phyloP scores from a whole-genome alignment of 2,797 vertebrate genomes.

The Rhabdophis nuchalis region DNA sequence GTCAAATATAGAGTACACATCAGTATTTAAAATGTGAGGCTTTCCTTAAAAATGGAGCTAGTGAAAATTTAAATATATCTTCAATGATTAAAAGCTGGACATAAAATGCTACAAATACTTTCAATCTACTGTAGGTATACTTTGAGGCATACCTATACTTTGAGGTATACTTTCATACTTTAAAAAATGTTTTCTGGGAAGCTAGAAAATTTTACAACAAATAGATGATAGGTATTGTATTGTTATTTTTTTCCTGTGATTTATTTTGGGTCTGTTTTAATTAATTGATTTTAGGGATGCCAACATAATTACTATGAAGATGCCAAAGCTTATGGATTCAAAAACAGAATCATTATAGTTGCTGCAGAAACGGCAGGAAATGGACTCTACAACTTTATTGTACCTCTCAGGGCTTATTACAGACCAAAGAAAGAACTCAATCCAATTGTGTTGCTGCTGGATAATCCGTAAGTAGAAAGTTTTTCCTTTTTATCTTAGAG shows the following conservation, averaged over 20 bases:
- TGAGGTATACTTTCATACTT: no score
- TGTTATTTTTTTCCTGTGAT: not conserved
- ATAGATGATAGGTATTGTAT: not conserved
- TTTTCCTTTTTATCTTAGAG: slow-evolving; percentile 21
- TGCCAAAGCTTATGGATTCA: slow-evolving; percentile 95
- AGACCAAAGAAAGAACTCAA: slow-evolving; percentile 95
- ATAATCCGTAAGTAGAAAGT: slow-evolving; percentile 84
- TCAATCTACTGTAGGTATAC: not conserved
- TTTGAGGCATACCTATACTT: not conserved
- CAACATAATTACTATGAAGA: slow-evolving; percentile 93
- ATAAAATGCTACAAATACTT: not conserved
- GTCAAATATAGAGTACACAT: not conserved
- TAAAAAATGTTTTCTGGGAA: not conserved
- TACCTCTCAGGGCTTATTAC: slow-evolving; percentile 95
- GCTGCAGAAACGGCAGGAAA: slow-evolving; percentile 96
- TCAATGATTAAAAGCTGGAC: not conserved
- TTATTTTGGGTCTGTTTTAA: not conserved
- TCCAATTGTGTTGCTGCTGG: slow-evolving; percentile 91
- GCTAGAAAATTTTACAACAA: not conserved
- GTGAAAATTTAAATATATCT: not conserved
- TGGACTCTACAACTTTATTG: slow-evolving; percentile 96
- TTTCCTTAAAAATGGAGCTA: not conserved
- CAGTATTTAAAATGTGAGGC: not conserved
- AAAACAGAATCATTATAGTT: slow-evolving; percentile 97
- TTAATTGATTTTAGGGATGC: slow-evolving; percentile 79